These are phyloP conservation scores for Cyclura pinguis DNA, from an alignment of 2,797 vertebrate genomes.

Conservation along the genomic window DNA sequence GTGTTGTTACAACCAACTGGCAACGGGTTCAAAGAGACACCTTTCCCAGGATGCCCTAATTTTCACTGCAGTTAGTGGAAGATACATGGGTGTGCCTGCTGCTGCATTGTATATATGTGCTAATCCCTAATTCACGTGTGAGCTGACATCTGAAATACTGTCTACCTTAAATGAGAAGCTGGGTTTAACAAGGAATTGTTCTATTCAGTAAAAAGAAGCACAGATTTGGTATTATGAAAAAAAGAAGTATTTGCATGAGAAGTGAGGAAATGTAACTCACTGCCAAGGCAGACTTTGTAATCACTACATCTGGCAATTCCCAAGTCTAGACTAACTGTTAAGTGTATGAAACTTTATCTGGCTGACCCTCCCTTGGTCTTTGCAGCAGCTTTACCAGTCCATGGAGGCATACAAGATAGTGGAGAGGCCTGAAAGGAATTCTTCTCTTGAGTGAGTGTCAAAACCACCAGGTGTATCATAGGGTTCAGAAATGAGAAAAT, in stretches of 20 bases:
- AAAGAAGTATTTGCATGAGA: conserved; percentile 2
- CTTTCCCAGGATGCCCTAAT: neutral
- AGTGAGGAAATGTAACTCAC: neutral
- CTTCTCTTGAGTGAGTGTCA: neutral
- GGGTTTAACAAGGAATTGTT: neutral
- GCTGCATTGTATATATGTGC: neutral
- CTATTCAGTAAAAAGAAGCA: conserved; percentile 16
- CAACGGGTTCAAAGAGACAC: neutral
- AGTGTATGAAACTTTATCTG: neutral
- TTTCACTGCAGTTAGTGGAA: neutral
- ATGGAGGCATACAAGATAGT: neutral
- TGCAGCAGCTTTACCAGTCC: neutral
- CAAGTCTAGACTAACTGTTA: conserved; percentile 23
- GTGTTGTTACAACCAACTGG: neutral
- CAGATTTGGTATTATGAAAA: conserved; percentile 15
- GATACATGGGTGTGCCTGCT: neutral
- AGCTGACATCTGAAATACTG: neutral
- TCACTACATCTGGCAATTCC: neutral
- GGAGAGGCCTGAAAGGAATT: neutral
- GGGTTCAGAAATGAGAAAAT: conserved; percentile 88
- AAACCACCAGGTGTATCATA: neutral
- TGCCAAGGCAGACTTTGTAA: neutral
- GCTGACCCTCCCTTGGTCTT: neutral
- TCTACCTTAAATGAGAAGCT: neutral
- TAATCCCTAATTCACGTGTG: neutral